These are phyloP conservation scores for Apis laboriosa DNA, from an alignment of 1,140 invertebrate species.

Conservation along the genomic window DNA sequence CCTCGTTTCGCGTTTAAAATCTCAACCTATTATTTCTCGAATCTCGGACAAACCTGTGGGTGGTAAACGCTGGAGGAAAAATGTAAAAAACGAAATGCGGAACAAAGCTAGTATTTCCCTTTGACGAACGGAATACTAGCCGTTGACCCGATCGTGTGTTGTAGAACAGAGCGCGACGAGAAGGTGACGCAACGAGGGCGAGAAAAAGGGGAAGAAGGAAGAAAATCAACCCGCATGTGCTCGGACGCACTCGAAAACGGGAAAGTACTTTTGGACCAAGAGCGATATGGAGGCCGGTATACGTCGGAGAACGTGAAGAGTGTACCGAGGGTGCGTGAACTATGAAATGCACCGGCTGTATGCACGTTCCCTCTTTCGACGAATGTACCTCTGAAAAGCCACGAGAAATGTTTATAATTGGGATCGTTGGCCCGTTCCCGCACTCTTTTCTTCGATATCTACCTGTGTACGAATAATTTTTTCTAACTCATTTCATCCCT, in stretches of 20 bases:
- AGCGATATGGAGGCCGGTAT: conserved; percentile 48
- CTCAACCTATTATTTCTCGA: too few species aligned
- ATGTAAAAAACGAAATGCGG: neutral
- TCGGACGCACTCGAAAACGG: conserved; percentile 65
- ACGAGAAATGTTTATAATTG: conserved; percentile 78
- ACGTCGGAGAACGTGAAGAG: conserved; percentile 49
- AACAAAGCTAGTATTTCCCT: neutral
- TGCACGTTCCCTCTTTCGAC: conserved; percentile 52
- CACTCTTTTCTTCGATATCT: conserved; percentile 38
- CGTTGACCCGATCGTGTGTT: conserved; percentile 12
- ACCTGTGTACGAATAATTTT: neutral
- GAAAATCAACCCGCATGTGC: conserved; percentile 71
- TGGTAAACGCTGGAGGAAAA: neutral
- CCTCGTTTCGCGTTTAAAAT: too few species aligned
- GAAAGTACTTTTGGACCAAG: conserved; percentile 73
- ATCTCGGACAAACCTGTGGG: too few species aligned
- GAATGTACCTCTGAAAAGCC: conserved; percentile 72
- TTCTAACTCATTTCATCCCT: too few species aligned
- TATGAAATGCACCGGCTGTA: conserved; percentile 57
- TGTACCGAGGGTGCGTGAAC: conserved; percentile 59
- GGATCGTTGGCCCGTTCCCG: conserved; percentile 72
- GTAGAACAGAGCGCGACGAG: neutral
- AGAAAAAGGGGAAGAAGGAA: conserved; percentile 44
- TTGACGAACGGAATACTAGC: neutral
- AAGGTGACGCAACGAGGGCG: conserved; percentile 43